These are phyloP conservation scores for Stenodema calcarata DNA, from an alignment of 2,888 invertebrate species.

Conservation along the genomic window DNA sequence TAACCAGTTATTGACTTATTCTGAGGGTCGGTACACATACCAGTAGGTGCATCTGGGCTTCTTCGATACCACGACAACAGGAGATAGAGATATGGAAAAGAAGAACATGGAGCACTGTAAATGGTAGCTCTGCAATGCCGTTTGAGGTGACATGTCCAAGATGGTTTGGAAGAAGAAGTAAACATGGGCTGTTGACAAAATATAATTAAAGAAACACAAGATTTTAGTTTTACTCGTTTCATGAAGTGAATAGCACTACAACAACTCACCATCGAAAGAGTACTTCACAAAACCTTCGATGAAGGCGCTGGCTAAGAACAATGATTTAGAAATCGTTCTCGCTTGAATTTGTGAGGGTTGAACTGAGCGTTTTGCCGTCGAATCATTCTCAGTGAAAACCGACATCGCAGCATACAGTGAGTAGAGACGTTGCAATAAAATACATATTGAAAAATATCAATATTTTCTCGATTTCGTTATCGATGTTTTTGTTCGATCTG, in stretches of 20 bases:
- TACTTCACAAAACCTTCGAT: neutral
- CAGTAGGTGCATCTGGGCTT: neutral
- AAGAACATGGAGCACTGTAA: neutral
- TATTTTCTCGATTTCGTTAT: no score
- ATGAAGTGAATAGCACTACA: neutral
- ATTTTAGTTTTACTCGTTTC: no score
- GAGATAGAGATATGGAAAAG: neutral
- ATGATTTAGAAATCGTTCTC: neutral
- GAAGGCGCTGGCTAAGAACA: neutral
- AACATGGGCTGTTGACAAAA: neutral
- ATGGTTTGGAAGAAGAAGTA: neutral
- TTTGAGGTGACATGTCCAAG: neutral
- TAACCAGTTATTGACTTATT: no score
- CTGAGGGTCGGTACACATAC: neutral
- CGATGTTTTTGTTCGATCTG: no score
- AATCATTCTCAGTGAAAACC: no score
- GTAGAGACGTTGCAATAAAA: no score
- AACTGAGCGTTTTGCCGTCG: no score
- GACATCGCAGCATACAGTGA: no score
- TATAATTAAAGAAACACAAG: neutral
- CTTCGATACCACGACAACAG: neutral
- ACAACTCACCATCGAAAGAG: neutral
- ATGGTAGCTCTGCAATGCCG: neutral
- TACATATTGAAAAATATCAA: no score
- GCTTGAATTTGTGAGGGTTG: neutral